These are phyloP conservation scores for Vireo griseus DNA, from an alignment of 2,797 vertebrate species.

Conservation along the genomic window DNA sequence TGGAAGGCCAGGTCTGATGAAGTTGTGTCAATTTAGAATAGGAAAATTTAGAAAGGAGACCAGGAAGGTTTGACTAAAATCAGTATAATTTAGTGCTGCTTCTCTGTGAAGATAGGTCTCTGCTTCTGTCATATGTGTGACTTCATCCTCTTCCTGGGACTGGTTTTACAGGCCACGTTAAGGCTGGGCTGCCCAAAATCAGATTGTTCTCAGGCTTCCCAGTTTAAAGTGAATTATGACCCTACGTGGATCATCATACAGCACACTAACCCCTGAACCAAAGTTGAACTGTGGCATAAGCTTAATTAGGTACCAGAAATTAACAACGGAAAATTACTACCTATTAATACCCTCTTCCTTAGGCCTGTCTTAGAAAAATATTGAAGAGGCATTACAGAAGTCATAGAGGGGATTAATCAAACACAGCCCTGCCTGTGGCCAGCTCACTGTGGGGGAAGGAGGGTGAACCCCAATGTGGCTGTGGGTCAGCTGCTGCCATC, in stretches of 20 bases:
- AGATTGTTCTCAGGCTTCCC: neutral
- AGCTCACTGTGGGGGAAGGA: accelerated
- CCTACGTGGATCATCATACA: neutral
- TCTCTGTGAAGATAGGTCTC: neutral
- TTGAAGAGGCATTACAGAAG: neutral
- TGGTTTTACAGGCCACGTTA: neutral
- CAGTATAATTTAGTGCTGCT: neutral
- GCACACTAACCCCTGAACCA: neutral
- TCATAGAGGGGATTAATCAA: neutral
- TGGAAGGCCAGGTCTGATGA: neutral
- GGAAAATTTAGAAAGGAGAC: neutral
- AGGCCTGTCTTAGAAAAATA: neutral
- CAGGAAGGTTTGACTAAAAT: neutral
- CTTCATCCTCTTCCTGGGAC: neutral
- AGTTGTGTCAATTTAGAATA: neutral
- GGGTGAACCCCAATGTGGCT: neutral
- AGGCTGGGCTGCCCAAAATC: neutral
- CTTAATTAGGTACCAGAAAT: neutral
- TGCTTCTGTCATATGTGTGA: neutral
- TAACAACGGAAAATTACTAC: neutral
- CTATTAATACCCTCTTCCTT: neutral
- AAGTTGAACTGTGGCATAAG: neutral
- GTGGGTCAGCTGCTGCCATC: neutral
- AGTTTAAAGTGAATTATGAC: neutral
- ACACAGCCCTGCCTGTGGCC: neutral